Base-by-base conservation (phyloP, 2,888 invertebrate species). In the Epistrophe grossulariae region DNA sequence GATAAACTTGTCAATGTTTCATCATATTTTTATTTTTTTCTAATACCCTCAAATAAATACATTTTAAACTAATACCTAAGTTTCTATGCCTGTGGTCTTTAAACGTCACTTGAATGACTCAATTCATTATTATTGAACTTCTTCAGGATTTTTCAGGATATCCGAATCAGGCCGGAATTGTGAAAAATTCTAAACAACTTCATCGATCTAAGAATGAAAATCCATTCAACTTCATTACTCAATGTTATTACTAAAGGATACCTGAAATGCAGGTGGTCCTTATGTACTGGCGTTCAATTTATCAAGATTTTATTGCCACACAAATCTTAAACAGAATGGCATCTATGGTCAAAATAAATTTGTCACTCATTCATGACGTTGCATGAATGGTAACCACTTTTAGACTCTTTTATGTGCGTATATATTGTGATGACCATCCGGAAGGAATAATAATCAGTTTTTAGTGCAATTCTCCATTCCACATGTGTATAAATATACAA, bases 401-500 rank as follows among this genome's bases (percentile, higher is more conserved):
- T 35, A 2, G 48, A 50, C 17, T 17, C 35, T 38, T 48, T 68
- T 48, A 50, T 66, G 24, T 28, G 38, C 35, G 35, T 31, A 2
- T 24, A 24, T 24, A 24, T 24, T 35, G 43, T 40, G 38, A 24
- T 40, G 38, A 24, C 52, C 15, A 81, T 28, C 87, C 85, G 85
- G 85, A 85, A 85, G 82, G 85, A 82, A 85, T 82, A 85, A 73
- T 87, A 87, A 76, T 82, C 83, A 87, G 76, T 79, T 79, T 7
- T 24, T 43, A 87, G 60, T 87, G 83, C 82, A 79, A 77, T 77
- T 85, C 73, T 13, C 10, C 60, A 28, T 68, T 48, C 4, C 10
- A n/a, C 5, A 31, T 17, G 0, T n/a, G n/a, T n/a, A 24, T 35
- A 43, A 13, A 35, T 10, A 4, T 4, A 64, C 7, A 48, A 43